Evolutionary conservation across 1,140 invertebrate species (phyloP).

Genomic region (Apis florea): DNA sequence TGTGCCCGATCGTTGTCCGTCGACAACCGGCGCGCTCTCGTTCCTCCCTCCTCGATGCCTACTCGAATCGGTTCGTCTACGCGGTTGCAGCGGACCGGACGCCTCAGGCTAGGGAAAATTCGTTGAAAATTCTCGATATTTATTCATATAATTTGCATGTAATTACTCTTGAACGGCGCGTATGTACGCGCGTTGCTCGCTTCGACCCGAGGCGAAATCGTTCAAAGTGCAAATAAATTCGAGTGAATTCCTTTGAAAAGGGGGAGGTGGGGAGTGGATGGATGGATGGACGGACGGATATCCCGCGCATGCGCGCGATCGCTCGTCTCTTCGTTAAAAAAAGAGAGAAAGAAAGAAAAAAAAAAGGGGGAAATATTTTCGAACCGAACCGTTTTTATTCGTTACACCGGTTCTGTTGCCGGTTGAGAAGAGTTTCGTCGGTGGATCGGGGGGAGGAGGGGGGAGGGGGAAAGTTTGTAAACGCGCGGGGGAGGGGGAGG

Average conservation of each 20-base stretch:
- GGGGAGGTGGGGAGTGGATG: no score
- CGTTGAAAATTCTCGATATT: slow-evolving; percentile 74
- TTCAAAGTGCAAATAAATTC: slow-evolving; percentile 31
- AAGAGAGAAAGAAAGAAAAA: no score
- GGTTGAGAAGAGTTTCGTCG: not conserved
- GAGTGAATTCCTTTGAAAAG: slow-evolving; percentile 10
- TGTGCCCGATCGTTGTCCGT: slow-evolving; percentile 28
- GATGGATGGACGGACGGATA: no score
- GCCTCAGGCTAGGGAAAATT: slow-evolving; percentile 68
- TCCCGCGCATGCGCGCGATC: no score
- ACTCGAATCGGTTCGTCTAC: slow-evolving; percentile 34
- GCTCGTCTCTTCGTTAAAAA: not conserved
- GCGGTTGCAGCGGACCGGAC: slow-evolving; percentile 38
- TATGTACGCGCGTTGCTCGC: not conserved
- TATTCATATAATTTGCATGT: slow-evolving; percentile 77
- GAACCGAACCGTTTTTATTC: not conserved
- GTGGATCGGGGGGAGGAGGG: not conserved
- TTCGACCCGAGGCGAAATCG: slow-evolving; percentile 19
- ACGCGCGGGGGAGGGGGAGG: not conserved
- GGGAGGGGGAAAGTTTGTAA: not conserved
- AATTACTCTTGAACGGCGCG: slow-evolving; percentile 67
- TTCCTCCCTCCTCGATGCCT: slow-evolving; percentile 52
- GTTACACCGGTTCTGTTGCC: not conserved
- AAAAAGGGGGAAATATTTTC: not conserved
- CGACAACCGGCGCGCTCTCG: slow-evolving; percentile 17